Conservation (phyloP, 2,888 invertebrate species). For the Metellina segmentata region DNA sequence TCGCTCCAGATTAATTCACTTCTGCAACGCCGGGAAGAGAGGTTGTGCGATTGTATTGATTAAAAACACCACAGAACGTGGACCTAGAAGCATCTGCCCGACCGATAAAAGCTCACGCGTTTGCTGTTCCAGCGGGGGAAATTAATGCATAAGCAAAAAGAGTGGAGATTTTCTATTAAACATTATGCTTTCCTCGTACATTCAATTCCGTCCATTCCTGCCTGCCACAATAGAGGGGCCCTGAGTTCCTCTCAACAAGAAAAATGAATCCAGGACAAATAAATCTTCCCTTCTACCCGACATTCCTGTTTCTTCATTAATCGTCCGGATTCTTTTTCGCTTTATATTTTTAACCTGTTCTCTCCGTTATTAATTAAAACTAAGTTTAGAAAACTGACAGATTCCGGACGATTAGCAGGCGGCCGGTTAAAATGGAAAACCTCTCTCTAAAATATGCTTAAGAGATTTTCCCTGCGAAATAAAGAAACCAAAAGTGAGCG, state of each 20-base stretch:
- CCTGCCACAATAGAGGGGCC: constrained; percentile 5
- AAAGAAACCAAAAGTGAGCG: constrained; percentile 63
- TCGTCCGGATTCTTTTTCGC: constrained; percentile 47
- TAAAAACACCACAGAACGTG: constrained; percentile 3
- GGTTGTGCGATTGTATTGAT: constrained; percentile 38
- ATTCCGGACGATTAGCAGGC: constrained; percentile 54
- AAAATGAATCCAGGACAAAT: constrained; percentile 43
- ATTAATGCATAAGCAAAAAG: constrained; percentile 44
- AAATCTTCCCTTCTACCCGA: constrained; percentile 42
- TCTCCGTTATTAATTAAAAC: constrained; percentile 70
- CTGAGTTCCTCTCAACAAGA: neutral
- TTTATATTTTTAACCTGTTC: constrained; percentile 51
- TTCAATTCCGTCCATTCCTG: constrained; percentile 14
- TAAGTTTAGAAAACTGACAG: constrained; percentile 67
- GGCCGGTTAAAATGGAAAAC: constrained; percentile 42
- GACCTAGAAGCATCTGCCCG: constrained; percentile 19
- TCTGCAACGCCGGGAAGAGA: neutral
- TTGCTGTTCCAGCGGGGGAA: constrained; percentile 35
- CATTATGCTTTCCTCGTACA: neutral
- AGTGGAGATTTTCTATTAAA: constrained; percentile 34
- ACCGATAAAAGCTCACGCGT: constrained; percentile 32
- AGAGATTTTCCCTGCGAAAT: constrained; percentile 49
- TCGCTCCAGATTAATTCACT: constrained; percentile 11
- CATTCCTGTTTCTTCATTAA: constrained; percentile 63
- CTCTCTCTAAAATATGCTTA: constrained; percentile 59